phyloP scores from a whole-genome alignment of 2,888 invertebrate species.

The Nebria brevicollis region DNA sequence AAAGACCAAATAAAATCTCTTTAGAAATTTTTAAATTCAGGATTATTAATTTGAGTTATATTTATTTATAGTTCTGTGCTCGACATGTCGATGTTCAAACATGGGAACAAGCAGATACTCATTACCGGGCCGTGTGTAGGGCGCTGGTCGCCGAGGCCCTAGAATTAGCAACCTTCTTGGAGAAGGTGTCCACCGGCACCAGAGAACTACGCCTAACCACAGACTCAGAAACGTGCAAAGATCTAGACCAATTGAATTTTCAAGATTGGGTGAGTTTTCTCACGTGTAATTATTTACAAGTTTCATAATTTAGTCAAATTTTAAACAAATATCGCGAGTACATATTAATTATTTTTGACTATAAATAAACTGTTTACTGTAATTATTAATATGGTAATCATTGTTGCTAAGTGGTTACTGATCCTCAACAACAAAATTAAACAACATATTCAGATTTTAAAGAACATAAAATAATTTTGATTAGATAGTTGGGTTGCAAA shows the following conservation, averaged over 20 bases:
- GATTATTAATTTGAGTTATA: background rate
- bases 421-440: too few relatives aligned
- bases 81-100: slow-evolving; percentile 63
- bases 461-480: too few relatives aligned
- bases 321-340: slow-evolving; percentile 4
- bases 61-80: slow-evolving; percentile 57
- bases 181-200: slow-evolving; percentile 80
- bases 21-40: too few relatives aligned
- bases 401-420: background rate
- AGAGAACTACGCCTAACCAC: slow-evolving; percentile 72
- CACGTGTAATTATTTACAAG: background rate
- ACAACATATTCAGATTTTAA: too few relatives aligned
- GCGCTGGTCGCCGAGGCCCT: slow-evolving; percentile 92
- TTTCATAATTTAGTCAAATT: background rate
- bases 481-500: too few relatives aligned
- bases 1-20: background rate
- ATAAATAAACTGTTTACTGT: background rate
- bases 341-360: background rate
- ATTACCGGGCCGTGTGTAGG: slow-evolving; percentile 92
- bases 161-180: slow-evolving; percentile 90
- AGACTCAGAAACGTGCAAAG: slow-evolving; percentile 71
- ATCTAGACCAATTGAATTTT: slow-evolving; percentile 84
- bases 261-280: slow-evolving; percentile 84
- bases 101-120: slow-evolving; percentile 74
- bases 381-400: background rate